These are phyloP conservation scores for Tinea trinotella DNA, from an alignment of 2,888 invertebrate species.

Conservation along the genomic window DNA sequence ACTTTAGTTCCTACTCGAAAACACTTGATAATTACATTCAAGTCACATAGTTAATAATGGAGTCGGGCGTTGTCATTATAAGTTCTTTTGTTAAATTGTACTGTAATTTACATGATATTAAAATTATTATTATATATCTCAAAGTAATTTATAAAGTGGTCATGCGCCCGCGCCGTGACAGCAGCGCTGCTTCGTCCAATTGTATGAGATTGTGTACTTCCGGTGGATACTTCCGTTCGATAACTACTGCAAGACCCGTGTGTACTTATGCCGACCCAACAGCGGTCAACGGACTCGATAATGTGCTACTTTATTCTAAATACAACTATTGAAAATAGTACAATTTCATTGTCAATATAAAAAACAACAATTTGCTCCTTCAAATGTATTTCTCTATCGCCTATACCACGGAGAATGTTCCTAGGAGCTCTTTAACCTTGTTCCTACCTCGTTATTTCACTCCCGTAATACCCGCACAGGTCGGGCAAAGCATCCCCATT, in stretches of 20 bases:
- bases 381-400: no score
- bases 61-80: neutral
- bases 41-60: neutral
- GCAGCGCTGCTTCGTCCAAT: constrained; percentile 50
- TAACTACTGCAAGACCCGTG: constrained; percentile 38
- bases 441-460: no score
- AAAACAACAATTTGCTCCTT: no score
- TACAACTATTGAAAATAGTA: no score
- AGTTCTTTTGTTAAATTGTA: neutral
- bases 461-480: no score
- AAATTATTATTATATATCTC: neutral
- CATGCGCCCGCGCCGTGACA: constrained; percentile 63
- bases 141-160: constrained; percentile 28
- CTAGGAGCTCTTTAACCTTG: no score
- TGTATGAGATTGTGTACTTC: constrained; percentile 69
- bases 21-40: no score
- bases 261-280: constrained; percentile 23
- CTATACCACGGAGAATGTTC: no score
- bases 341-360: no score
- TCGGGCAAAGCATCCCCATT: no score
- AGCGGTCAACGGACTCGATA: constrained; percentile 52
- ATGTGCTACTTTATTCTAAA: no score
- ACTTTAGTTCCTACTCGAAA: no score
- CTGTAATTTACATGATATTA: neutral
- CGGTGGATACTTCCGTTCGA: constrained; percentile 64